Conservation (phyloP, 2,113 vertebrate species). For the Origma solitaria region DNA sequence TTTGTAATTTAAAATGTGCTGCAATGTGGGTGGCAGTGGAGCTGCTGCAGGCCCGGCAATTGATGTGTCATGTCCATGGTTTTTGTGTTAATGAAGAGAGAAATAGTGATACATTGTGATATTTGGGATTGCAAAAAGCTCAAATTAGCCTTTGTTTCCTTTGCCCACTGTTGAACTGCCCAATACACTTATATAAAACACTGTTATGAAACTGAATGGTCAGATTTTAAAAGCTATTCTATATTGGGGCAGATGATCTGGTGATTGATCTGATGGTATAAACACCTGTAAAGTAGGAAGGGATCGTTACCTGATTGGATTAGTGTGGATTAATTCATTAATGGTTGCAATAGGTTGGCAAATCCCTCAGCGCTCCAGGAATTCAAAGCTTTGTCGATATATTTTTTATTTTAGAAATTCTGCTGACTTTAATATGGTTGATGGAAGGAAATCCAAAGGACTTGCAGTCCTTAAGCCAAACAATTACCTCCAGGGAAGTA, state of each 20-base stretch:
- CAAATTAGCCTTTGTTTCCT: background rate
- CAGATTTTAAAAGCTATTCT: background rate
- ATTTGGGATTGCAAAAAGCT: background rate
- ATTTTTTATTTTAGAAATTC: background rate
- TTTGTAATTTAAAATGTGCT: background rate
- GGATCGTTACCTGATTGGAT: background rate
- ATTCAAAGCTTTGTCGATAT: background rate
- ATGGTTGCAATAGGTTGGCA: background rate
- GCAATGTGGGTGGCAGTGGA: background rate
- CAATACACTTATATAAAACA: background rate
- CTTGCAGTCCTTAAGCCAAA: background rate
- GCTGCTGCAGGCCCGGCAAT: background rate
- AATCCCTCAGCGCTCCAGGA: background rate
- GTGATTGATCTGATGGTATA: background rate
- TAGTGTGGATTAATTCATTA: background rate
- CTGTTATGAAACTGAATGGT: background rate
- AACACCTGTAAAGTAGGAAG: background rate
- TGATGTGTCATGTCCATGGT: background rate
- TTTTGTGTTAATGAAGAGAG: background rate
- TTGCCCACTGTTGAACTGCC: fast-evolving
- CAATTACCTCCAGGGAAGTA: background rate
- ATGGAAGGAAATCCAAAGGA: background rate
- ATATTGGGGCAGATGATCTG: background rate
- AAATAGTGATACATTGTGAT: background rate
- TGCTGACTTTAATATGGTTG: background rate